phyloP scores from a whole-genome alignment of 2,888 invertebrate species.

The Cheilosia impressa region DNA sequence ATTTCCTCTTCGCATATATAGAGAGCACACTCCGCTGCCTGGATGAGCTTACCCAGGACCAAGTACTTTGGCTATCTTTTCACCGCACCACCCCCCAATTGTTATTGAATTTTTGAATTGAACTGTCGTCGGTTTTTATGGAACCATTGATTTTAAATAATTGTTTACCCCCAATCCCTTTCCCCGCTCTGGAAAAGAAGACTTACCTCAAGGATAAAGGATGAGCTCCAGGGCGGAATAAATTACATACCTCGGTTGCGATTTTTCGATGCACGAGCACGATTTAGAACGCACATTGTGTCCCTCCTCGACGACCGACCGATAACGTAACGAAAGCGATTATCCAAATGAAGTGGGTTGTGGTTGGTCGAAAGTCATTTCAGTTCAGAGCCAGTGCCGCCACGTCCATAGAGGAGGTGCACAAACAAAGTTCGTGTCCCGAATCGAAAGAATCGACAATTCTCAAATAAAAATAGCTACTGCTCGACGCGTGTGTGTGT shows the following conservation, averaged over 20 bases:
- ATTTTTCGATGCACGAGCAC: slow-evolving; percentile 24
- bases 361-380: slow-evolving; percentile 43
- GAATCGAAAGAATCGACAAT: slow-evolving; percentile 47
- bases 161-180: slow-evolving; percentile 24
- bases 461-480: slow-evolving; percentile 37
- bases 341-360: slow-evolving; percentile 68
- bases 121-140: slow-evolving; percentile 58
- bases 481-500: neutral
- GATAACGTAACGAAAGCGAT: slow-evolving; percentile 47
- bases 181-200: too few relatives aligned
- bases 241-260: slow-evolving; percentile 34
- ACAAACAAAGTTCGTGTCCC: slow-evolving; percentile 52
- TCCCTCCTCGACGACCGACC: slow-evolving; percentile 10
- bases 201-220: slow-evolving; percentile 12
- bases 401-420: slow-evolving; percentile 2
- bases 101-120: slow-evolving; percentile 58
- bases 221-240: slow-evolving; percentile 47
- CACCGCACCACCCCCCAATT: neutral
- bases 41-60: slow-evolving; percentile 19
- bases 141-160: slow-evolving; percentile 64
- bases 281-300: slow-evolving; percentile 32
- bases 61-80: slow-evolving; percentile 24
- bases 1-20: slow-evolving; percentile 31
- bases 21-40: neutral
- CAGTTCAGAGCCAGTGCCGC: neutral